Conservation (phyloP, 2,888 invertebrate species). For the Drosophila anomelani region DNA sequence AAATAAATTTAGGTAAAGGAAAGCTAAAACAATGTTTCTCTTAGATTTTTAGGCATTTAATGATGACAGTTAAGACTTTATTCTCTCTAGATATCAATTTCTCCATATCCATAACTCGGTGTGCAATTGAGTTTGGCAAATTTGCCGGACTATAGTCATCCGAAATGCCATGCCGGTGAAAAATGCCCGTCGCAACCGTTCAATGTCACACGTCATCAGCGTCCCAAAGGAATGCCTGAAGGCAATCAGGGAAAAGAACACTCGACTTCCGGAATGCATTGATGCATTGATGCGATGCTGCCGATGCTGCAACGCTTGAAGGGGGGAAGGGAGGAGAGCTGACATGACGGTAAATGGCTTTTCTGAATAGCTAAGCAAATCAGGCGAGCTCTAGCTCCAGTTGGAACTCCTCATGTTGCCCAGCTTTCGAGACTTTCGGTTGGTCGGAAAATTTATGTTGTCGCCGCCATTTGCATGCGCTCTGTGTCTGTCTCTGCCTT, state of each 20-base stretch:
- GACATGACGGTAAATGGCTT: slow-evolving; percentile 72
- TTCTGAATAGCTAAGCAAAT: slow-evolving; percentile 68
- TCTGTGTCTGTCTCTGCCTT: slow-evolving; percentile 1
- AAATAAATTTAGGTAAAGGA: neutral
- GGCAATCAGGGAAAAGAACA: slow-evolving; percentile 47
- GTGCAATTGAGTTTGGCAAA: slow-evolving; percentile 61
- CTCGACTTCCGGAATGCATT: slow-evolving; percentile 39
- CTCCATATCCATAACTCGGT: slow-evolving; percentile 20
- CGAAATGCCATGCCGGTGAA: slow-evolving; percentile 27
- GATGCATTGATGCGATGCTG: slow-evolving; percentile 33
- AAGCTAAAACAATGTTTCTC: neutral
- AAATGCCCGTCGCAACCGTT: slow-evolving; percentile 33
- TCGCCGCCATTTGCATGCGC: slow-evolving; percentile 45
- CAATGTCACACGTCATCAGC: slow-evolving; percentile 76
- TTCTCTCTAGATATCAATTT: neutral
- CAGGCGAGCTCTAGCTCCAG: slow-evolving; percentile 58
- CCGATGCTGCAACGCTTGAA: slow-evolving; percentile 19
- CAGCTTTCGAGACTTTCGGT: slow-evolving; percentile 21
- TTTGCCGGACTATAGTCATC: slow-evolving; percentile 54
- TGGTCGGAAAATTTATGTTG: slow-evolving; percentile 36
- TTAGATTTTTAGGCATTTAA: neutral
- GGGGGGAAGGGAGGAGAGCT: slow-evolving; percentile 8
- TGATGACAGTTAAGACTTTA: neutral
- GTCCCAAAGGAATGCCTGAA: slow-evolving; percentile 27
- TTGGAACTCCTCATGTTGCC: slow-evolving; percentile 44